phyloP scores from a whole-genome alignment of 2,797 vertebrate species.

The Diplodus sargus region DNA sequence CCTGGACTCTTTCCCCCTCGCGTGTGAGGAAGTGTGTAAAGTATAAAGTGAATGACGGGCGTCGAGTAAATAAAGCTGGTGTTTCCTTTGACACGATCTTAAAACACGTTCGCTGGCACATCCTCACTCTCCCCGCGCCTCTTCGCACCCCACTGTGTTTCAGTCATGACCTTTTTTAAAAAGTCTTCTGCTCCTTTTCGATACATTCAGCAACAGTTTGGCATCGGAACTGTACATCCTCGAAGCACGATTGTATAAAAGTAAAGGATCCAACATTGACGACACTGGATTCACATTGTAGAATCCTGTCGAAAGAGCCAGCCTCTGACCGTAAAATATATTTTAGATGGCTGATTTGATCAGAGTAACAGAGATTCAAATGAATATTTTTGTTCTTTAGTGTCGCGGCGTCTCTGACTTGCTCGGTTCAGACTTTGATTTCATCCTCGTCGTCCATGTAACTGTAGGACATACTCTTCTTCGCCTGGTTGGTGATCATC shows the following conservation, averaged over 20 bases:
- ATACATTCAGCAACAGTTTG: slow-evolving; percentile 63
- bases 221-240: slow-evolving; percentile 48
- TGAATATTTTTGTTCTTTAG: not conserved
- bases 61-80: slow-evolving; percentile 13
- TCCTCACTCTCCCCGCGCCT: slow-evolving; percentile 29
- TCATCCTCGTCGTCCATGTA: slow-evolving; percentile 92
- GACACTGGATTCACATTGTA: slow-evolving; percentile 8
- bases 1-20: not conserved
- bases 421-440: slow-evolving; percentile 90
- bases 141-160: slow-evolving; percentile 17
- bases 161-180: not conserved
- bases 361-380: slow-evolving; percentile 32
- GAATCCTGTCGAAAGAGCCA: slow-evolving; percentile 55
- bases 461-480: slow-evolving; percentile 83
- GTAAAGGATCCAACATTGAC: slow-evolving; percentile 30
- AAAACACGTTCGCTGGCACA: slow-evolving; percentile 41
- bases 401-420: slow-evolving; percentile 16
- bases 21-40: slow-evolving; percentile 41
- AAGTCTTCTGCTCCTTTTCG: slow-evolving; percentile 43
- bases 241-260: slow-evolving; percentile 26
- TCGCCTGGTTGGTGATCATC: slow-evolving; percentile 49
- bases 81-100: slow-evolving; percentile 26
- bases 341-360: slow-evolving; percentile 32
- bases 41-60: slow-evolving; percentile 38
- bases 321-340: slow-evolving; percentile 24